Conservation (phyloP, 1,140 invertebrate genomes). For the Platyura marginata region DNA sequence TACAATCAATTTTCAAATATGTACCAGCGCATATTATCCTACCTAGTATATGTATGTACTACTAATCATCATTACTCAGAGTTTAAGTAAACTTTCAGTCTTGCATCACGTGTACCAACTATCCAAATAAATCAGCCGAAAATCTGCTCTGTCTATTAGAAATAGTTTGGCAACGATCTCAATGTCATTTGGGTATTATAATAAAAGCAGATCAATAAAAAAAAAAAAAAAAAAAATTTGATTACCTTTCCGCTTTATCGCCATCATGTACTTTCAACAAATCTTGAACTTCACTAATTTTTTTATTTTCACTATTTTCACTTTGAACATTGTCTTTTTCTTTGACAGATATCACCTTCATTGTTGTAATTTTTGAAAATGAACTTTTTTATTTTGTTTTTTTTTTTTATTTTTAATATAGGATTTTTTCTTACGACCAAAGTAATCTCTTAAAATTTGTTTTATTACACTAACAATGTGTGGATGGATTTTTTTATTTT, state of each 20-base stretch:
- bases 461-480: too few species aligned
- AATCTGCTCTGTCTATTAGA: not conserved
- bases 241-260: not conserved
- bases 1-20: not conserved
- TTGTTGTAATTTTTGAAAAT: too few species aligned
- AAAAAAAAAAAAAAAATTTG: not conserved
- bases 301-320: not conserved
- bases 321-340: not conserved
- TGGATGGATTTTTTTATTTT: too few species aligned
- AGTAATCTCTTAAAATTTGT: too few species aligned
- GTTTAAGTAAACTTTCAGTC: too few species aligned
- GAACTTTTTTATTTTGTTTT: too few species aligned
- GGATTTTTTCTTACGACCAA: too few species aligned
- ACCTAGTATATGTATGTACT: not conserved
- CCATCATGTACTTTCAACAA: not conserved
- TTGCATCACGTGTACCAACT: too few species aligned
- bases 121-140: not conserved
- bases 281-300: not conserved
- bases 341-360: conserved; percentile 8
- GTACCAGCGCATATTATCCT: not conserved
- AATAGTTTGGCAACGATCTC: not conserved
- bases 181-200: not conserved
- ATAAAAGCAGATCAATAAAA: not conserved
- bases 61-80: not conserved
- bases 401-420: too few species aligned